Evolutionary conservation across 2,113 vertebrate species (phyloP).

Genomic region (Colius striatus): DNA sequence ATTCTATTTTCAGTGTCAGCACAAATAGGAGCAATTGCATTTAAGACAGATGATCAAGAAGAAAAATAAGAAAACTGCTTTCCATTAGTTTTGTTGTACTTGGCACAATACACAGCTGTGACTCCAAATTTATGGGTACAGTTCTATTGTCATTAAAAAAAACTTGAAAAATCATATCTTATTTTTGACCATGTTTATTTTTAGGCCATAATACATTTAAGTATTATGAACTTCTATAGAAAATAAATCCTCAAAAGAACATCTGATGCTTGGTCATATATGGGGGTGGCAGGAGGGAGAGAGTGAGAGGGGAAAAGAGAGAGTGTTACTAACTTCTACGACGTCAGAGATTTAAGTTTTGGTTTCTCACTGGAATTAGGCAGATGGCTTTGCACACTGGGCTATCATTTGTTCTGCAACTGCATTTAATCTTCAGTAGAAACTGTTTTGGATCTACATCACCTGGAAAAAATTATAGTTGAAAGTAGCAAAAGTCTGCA

Average conservation of each 20-base stretch:
- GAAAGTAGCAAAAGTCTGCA: not conserved
- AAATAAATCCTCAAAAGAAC: not conserved
- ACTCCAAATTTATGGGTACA: not conserved
- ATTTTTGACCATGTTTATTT: not conserved
- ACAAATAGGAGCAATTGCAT: not conserved
- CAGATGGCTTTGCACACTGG: not conserved
- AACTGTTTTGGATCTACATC: not conserved
- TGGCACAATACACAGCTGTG: not conserved
- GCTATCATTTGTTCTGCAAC: not conserved
- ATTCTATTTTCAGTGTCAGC: conserved; percentile 1
- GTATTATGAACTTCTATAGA: not conserved
- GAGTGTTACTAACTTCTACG: not conserved
- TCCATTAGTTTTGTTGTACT: not conserved
- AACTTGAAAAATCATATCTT: not conserved
- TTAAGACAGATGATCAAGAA: not conserved
- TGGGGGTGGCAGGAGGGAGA: not conserved
- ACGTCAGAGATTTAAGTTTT: not conserved
- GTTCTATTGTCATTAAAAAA: not conserved
- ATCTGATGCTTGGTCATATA: not conserved
- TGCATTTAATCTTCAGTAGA: not conserved
- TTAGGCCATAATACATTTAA: not conserved
- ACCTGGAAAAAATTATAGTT: not conserved
- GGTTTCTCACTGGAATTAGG: not conserved
- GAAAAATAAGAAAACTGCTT: not conserved
- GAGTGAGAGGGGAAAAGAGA: not conserved